These are phyloP conservation scores for Florisuga fusca DNA, from an alignment of 2,797 vertebrate species.

Conservation along the genomic window DNA sequence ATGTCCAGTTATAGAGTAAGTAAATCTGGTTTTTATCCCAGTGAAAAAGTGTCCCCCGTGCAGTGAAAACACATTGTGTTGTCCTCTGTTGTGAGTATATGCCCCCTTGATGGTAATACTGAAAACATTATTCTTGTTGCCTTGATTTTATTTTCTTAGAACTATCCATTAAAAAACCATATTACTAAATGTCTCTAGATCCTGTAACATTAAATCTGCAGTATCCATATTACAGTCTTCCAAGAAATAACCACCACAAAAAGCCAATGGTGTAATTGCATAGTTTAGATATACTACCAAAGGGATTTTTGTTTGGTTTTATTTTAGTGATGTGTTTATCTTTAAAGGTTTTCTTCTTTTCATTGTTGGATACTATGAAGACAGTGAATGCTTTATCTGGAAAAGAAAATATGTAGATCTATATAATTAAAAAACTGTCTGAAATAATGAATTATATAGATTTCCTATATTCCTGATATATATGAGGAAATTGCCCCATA, in stretches of 20 bases:
- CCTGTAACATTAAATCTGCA: neutral
- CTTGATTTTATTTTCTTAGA: neutral
- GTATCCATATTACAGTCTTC: neutral
- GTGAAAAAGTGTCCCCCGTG: neutral
- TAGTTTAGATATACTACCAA: neutral
- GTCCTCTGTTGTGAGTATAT: neutral
- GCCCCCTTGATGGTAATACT: neutral
- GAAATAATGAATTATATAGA: conserved; percentile 21
- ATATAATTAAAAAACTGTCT: neutral
- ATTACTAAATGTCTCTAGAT: neutral
- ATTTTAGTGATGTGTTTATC: neutral
- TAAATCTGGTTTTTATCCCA: neutral
- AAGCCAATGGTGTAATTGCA: neutral
- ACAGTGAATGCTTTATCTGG: neutral
- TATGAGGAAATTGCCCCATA: neutral
- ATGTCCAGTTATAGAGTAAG: neutral
- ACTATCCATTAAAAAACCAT: neutral
- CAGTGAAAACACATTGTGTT: neutral
- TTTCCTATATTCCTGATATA: neutral
- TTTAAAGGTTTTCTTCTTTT: neutral
- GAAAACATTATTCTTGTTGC: neutral
- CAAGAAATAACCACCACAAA: neutral
- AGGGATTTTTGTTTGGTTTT: neutral
- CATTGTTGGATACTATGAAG: neutral
- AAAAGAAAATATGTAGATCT: neutral